Evolutionary conservation across 1,140 invertebrate genomes (phyloP).

Genomic region (Drosophila varians): DNA sequence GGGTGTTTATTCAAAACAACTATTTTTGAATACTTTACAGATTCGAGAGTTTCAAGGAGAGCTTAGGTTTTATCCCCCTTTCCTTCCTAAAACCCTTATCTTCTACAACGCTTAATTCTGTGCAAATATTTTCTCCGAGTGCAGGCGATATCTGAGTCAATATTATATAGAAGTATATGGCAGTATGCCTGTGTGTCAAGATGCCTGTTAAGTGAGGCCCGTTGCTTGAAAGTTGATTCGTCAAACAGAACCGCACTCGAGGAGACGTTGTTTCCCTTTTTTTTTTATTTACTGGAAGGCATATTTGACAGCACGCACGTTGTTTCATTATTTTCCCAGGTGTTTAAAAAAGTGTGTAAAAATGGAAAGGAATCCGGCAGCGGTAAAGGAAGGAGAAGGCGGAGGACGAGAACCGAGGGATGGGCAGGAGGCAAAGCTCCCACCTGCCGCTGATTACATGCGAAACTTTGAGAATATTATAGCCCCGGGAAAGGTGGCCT

Average conservation of each 20-base stretch:
- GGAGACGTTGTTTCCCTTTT: slow-evolving; percentile 4
- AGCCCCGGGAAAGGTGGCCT: slow-evolving; percentile 72
- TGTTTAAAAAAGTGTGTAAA: slow-evolving; percentile 17
- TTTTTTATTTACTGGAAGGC: slow-evolving; percentile 5
- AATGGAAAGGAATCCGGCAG: slow-evolving; percentile 32
- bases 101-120: neutral
- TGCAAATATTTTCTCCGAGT: slow-evolving; percentile 23
- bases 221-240: slow-evolving; percentile 39
- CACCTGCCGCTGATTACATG: slow-evolving; percentile 58
- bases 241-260: slow-evolving; percentile 36
- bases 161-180: slow-evolving; percentile 13
- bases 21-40: no score
- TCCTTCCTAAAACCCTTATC: no score
- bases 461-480: slow-evolving; percentile 82
- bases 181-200: slow-evolving; percentile 37
- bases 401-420: slow-evolving; percentile 8
- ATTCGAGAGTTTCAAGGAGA: no score
- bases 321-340: slow-evolving; percentile 14
- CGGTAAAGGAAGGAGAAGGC: neutral
- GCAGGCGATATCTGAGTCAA: slow-evolving; percentile 41
- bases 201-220: slow-evolving; percentile 46
- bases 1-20: neutral
- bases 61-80: no score
- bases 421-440: slow-evolving; percentile 9
- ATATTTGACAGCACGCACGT: slow-evolving; percentile 19